phyloP scores from a whole-genome alignment of 2,797 vertebrate genomes.

The Mionectes olivaceus region DNA sequence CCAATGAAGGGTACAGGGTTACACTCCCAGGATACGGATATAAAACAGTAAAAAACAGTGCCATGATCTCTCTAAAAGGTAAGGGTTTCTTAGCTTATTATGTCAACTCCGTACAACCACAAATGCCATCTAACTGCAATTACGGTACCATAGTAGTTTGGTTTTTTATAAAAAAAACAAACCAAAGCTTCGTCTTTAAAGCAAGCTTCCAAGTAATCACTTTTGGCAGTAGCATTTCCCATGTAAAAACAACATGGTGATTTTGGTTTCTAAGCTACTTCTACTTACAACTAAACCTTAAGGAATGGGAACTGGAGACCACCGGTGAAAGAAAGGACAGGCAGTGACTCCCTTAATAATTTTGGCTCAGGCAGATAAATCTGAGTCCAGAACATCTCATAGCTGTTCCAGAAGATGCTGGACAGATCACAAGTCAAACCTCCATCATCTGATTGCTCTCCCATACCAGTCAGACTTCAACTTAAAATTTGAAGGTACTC shows the following conservation, averaged over 20 bases:
- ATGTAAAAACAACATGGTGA: conserved; percentile 13
- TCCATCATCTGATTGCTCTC: background rate
- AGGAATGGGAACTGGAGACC: background rate
- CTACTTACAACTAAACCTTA: background rate
- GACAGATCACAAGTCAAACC: background rate
- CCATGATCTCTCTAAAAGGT: background rate
- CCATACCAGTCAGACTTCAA: background rate
- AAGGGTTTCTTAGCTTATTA: conserved; percentile 17
- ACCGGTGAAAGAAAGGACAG: background rate
- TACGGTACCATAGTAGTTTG: background rate
- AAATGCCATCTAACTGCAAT: background rate
- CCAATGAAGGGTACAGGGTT: background rate
- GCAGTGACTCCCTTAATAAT: background rate
- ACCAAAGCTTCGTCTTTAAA: background rate
- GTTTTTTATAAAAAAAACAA: background rate
- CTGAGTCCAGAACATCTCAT: background rate
- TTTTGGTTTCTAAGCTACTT: conserved; percentile 11
- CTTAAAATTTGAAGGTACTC: conserved; percentile 20
- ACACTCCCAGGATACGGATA: background rate
- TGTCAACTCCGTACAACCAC: background rate
- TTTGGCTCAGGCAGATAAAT: conserved; percentile 25
- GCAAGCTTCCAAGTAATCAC: background rate
- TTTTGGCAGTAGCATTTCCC: conserved; percentile 44
- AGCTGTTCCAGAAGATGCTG: conserved; percentile 5
- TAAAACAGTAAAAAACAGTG: conserved; percentile 12